phyloP scores from a whole-genome alignment of 2,113 vertebrate species.

The Ochotona curzoniae region DNA sequence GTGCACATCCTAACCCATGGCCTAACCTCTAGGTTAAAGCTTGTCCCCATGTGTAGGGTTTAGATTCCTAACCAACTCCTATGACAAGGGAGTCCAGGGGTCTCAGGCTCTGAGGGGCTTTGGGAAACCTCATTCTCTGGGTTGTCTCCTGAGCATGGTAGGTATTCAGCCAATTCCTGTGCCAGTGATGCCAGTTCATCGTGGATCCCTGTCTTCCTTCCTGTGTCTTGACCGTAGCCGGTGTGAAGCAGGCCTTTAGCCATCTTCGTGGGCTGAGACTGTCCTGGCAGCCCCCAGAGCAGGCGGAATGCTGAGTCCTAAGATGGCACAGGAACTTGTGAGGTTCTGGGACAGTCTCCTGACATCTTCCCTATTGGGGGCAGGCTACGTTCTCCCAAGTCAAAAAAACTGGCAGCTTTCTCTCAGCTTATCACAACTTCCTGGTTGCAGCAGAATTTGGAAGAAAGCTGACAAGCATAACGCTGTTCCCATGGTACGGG shows the following conservation, averaged over 20 bases:
- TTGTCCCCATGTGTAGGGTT: not conserved
- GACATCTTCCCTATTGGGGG: not conserved
- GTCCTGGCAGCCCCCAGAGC: not conserved
- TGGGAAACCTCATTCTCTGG: not conserved
- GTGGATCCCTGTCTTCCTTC: not conserved
- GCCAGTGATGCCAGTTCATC: not conserved
- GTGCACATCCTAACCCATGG: too few species aligned
- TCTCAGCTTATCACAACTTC: constrained; percentile 29
- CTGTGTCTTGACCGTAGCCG: not conserved
- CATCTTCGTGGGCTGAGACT: not conserved
- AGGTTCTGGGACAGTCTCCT: not conserved
- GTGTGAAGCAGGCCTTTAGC: not conserved
- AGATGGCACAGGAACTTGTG: not conserved
- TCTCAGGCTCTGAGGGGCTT: not conserved
- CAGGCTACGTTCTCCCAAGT: not conserved
- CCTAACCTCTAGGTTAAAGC: too few species aligned
- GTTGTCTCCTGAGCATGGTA: not conserved
- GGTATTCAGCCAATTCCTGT: not conserved
- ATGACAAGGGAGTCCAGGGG: not conserved
- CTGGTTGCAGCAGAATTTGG: constrained; percentile 36
- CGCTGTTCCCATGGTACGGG: constrained; percentile 20
- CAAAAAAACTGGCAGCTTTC: not conserved
- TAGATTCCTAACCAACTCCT: not conserved
- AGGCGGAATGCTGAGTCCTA: not conserved
- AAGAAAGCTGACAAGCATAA: constrained; percentile 11